Evolutionary conservation across 2,888 invertebrate species (phyloP), one percentile per base, ranked within the genome.

Genomic region (Laspeyria flexula): DNA sequence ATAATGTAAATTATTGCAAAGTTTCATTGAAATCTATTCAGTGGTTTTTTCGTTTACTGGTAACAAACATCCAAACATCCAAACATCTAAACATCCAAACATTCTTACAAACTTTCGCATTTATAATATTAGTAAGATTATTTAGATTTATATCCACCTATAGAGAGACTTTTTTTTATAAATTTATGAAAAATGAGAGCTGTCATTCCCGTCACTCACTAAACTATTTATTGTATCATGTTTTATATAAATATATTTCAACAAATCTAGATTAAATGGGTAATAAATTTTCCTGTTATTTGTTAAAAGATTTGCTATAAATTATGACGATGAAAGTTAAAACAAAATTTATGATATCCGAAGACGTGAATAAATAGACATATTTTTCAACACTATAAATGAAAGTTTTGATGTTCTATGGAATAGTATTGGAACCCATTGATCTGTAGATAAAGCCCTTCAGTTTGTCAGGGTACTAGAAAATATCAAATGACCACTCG

Each of bases 401-500:
- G 5, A 18, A 31, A 43, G 41, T 55, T 48, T 45, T 43, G 12
- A 55, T 37, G 13, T 30, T 50, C 33, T 30, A 29, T n/a, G n/a
- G n/a, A n/a, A 57, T 21, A 29, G 44, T n/a, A 3, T 31, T 15
- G 1, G 31, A 15, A 52, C 43, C 38, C 38, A 51, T 46, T 48
- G 31, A 52, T 23, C 30, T 3, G 5, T 33, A 42, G 38, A 29
- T 37, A 25, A 46, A 50, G 35, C 49, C 11, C 40, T 50, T 40
- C 12, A 21, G 16, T 45, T 35, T 16, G 3, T 11, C 30, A 60
- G 55, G 49, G 43, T 23, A 21, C 65, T 56, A 46, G 34, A 53
- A 40, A 55, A 56, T 60, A 62, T 59, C 23, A 29, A 42, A 55
- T 57, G 51, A 56, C 47, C 53, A 43, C 63, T 62, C 39, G 55